These are phyloP conservation scores for Drosophila kepulauana DNA, from an alignment of 1,140 invertebrate species.

Conservation along the genomic window DNA sequence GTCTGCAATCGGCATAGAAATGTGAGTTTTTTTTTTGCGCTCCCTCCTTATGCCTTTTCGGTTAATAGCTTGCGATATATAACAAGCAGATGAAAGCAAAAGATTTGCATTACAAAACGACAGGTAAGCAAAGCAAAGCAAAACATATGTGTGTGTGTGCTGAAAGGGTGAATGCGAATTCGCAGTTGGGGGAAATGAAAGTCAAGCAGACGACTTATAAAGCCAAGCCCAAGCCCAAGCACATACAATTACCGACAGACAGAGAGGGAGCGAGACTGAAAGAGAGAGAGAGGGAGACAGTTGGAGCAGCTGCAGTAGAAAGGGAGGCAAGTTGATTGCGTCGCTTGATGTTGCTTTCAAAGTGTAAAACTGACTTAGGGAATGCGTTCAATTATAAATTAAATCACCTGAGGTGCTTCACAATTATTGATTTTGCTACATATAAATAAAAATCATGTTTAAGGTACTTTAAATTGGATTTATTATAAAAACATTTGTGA, in stretches of 20 bases:
- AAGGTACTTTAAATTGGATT: too few relatives aligned
- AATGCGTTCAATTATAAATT: conserved; percentile 44
- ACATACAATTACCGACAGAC: conserved; percentile 32
- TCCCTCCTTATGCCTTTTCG: conserved; percentile 35
- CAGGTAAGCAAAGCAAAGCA: conserved; percentile 55
- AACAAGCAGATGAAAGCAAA: conserved; percentile 81
- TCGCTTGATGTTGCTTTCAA: conserved; percentile 17
- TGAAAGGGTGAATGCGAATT: conserved; percentile 36
- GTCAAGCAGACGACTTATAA: conserved; percentile 38
- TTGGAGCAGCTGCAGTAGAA: background rate
- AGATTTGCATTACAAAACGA: conserved; percentile 82
- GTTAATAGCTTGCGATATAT: conserved; percentile 82
- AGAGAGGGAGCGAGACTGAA: background rate
- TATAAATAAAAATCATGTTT: too few relatives aligned
- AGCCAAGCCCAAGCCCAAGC: conserved; percentile 31
- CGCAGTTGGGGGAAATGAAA: background rate
- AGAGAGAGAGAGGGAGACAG: background rate
- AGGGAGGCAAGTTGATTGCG: conserved; percentile 33
- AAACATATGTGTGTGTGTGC: conserved; percentile 19
- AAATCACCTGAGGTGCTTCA: conserved; percentile 32
- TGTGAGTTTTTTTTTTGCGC: conserved; percentile 37
- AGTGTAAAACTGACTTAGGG: background rate
- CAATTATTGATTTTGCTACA: conserved; percentile 13
- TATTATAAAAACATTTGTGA: too few relatives aligned
- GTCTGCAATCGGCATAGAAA: conserved; percentile 66